These are phyloP conservation scores for Campoplex nolae DNA, from an alignment of 2,888 invertebrate genomes.

Conservation along the genomic window DNA sequence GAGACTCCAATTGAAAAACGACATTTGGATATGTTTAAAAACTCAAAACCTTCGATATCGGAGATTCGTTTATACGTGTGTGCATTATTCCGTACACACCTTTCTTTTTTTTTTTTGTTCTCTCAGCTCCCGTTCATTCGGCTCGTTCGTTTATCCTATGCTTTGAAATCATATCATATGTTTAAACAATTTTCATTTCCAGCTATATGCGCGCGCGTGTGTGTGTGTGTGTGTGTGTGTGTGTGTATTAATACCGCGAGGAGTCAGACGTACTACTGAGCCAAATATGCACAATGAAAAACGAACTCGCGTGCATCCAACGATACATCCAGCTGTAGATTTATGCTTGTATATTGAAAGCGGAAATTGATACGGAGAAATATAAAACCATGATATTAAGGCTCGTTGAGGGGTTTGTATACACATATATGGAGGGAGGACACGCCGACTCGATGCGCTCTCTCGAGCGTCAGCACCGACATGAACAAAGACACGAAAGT, in stretches of 20 bases:
- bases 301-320: conserved; percentile 2
- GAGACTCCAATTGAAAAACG: too few relatives aligned
- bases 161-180: not conserved
- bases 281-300: not conserved
- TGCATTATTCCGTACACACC: too few relatives aligned
- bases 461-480: conserved; percentile 6
- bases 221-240: too few relatives aligned
- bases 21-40: too few relatives aligned
- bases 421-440: not conserved
- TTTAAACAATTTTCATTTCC: not conserved
- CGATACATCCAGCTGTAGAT: not conserved
- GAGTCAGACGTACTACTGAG: not conserved
- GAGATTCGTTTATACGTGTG: too few relatives aligned
- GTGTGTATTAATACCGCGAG: not conserved
- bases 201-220: not conserved
- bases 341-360: not conserved
- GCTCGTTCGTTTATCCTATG: not conserved
- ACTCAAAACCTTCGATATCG: too few relatives aligned
- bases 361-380: conserved; percentile 37
- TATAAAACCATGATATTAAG: conserved; percentile 34
- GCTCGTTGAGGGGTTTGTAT: conserved; percentile 16
- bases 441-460: not conserved
- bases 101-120: not conserved
- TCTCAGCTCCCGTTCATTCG: not conserved
- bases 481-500: not conserved